These are phyloP conservation scores for Manis crassicaudata DNA, from an alignment of 2,797 vertebrate genomes.

Conservation along the genomic window DNA sequence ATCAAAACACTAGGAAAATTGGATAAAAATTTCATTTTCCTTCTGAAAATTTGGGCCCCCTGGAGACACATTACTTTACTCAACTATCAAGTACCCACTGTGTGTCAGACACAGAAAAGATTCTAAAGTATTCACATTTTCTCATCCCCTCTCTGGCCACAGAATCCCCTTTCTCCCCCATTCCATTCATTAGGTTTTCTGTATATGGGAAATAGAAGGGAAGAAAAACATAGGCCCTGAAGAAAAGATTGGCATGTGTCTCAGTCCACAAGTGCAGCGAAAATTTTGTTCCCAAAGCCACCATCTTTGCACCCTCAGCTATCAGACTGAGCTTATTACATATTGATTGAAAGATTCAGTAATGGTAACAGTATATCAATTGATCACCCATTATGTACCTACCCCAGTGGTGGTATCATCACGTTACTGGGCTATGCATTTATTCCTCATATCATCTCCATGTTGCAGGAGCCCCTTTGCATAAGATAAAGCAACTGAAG, in stretches of 20 bases:
- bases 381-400: accelerated
- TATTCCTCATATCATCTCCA: neutral
- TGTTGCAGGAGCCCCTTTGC: neutral
- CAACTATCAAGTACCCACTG: neutral
- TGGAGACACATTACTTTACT: neutral
- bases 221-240: neutral
- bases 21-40: neutral
- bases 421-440: neutral
- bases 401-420: too few relatives aligned
- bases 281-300: neutral
- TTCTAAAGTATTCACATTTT: neutral
- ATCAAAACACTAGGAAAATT: slow-evolving; percentile 19
- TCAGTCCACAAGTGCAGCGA: neutral
- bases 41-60: neutral
- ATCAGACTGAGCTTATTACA: neutral
- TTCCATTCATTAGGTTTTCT: neutral
- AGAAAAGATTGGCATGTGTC: neutral
- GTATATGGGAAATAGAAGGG: neutral
- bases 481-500: neutral
- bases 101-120: neutral
- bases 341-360: neutral
- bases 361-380: accelerated
- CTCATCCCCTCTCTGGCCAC: neutral
- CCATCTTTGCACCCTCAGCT: neutral
- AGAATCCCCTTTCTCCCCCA: neutral